phyloP scores from a whole-genome alignment of 2,888 invertebrate species.

The Clitarchus hookeri region DNA sequence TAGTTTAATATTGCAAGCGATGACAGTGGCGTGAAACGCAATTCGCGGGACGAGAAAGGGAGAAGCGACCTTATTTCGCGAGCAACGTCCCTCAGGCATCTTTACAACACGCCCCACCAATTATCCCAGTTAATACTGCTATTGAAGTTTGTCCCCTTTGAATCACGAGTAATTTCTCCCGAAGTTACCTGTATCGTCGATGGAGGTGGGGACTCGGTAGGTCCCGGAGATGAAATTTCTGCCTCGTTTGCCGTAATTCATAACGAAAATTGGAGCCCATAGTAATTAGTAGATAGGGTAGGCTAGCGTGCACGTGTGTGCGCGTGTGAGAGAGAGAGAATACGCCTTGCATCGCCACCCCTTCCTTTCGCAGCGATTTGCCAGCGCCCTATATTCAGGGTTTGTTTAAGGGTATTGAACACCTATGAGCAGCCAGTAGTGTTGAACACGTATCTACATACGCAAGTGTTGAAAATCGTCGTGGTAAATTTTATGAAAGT shows the following conservation, averaged over 20 bases:
- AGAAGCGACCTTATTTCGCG: too few species aligned
- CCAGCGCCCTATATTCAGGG: neutral
- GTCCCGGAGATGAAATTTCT: neutral
- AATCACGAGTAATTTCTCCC: neutral
- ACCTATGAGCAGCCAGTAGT: too few species aligned
- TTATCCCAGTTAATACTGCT: neutral
- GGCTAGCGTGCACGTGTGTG: neutral
- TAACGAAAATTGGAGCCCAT: neutral
- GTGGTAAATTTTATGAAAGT: too few species aligned
- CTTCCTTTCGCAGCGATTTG: neutral
- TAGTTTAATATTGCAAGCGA: too few species aligned
- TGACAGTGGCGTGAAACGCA: too few species aligned
- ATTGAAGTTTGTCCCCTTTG: neutral
- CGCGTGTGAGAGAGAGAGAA: too few species aligned
- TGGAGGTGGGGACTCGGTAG: neutral
- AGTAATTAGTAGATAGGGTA: conserved; percentile 3
- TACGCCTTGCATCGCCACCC: neutral
- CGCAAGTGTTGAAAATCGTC: too few species aligned
- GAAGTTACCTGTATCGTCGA: neutral
- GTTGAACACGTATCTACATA: too few species aligned
- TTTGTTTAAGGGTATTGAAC: too few species aligned
- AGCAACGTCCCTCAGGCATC: neutral
- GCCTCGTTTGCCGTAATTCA: neutral
- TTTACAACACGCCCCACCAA: neutral
- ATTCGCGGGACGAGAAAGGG: too few species aligned